Evolutionary conservation across 2,113 vertebrate genomes (phyloP).

Genomic region (Toxotes jaculatrix): DNA sequence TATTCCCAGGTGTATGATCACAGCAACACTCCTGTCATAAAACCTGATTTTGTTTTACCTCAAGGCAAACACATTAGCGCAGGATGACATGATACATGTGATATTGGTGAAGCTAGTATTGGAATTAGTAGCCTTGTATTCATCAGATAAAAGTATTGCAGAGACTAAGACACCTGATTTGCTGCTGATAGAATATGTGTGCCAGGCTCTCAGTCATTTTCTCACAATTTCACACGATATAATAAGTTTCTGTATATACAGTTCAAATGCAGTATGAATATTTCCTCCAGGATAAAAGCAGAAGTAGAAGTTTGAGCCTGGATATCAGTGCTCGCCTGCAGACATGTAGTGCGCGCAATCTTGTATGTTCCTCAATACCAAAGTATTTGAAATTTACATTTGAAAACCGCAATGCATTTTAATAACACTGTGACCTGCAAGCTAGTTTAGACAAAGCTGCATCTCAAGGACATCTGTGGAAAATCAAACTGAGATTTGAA

Average conservation of each 20-base stretch:
- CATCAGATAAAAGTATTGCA: conserved; percentile 8
- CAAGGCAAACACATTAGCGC: conserved; percentile 30
- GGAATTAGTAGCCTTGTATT: conserved; percentile 17
- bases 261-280: conserved; percentile 4
- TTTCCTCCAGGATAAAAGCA: conserved; percentile 44
- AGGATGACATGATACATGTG: conserved; percentile 1
- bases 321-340: conserved; percentile 8
- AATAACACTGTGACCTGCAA: conserved; percentile 40
- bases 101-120: conserved; percentile 15
- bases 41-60: conserved; percentile 26
- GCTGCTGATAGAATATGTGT: conserved; percentile 3
- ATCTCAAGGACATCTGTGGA: conserved; percentile 41
- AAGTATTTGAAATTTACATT: conserved; percentile 47
- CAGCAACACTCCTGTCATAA: conserved; percentile 12
- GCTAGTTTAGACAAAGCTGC: neutral
- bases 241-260: neutral
- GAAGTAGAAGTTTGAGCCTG: neutral
- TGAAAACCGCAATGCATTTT: conserved; percentile 34
- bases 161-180: neutral
- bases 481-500: conserved; percentile 42
- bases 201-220: conserved; percentile 11
- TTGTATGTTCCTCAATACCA: neutral
- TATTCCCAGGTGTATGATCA: conserved; percentile 23
- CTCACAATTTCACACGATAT: neutral
- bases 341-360: neutral